phyloP scores from a whole-genome alignment of 2,113 vertebrate species.

The human region GRCh38 chr1:31353501-31354000 shows the following conservation, averaged over 20 bases:
- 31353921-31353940: not conserved
- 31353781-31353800: not conserved
- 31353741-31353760: not conserved
- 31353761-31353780: not conserved
- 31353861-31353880: constrained; percentile 3
- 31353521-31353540: not conserved
- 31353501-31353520: not conserved
- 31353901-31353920: constrained; percentile 1
- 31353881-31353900: not conserved
- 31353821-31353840: not conserved
- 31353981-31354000: constrained; percentile 6
- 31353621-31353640: not conserved
- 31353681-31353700: not conserved
- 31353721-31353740: not conserved
- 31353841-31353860: not conserved
- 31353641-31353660: not conserved
- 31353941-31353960: not conserved
- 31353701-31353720: not conserved
- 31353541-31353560: not conserved
- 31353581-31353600: not conserved
- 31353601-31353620: constrained; percentile 2
- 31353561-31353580: not conserved
- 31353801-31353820: not conserved
- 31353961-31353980: not conserved
- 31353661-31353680: not conserved